Percentiles rank a stretch among this genome's conserved stretches.
Conservation (phyloP, 2,797 vertebrate genomes). For the Oophaga sylvatica region DNA sequence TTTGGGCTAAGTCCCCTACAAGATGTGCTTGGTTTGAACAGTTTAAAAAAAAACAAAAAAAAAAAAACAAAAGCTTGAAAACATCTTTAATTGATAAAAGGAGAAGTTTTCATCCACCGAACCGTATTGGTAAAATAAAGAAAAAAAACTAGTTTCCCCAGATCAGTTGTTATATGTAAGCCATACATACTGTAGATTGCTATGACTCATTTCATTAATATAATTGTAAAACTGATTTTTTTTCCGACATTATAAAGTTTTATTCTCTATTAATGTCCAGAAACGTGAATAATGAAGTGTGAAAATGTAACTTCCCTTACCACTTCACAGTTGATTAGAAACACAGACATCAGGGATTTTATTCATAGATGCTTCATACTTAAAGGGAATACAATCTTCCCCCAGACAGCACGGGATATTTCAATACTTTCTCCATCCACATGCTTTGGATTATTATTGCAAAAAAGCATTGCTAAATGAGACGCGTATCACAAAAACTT, state of each 20-base stretch:
- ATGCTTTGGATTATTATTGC: constrained; percentile 2
- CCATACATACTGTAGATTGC: neutral
- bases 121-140: neutral
- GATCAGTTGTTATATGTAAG: neutral
- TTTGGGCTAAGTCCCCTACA: too few relatives aligned
- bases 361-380: neutral
- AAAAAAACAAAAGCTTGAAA: too few relatives aligned
- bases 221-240: neutral
- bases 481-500: constrained; percentile 36
- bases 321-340: constrained; percentile 5
- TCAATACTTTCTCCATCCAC: constrained; percentile 22
- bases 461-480: constrained; percentile 37
- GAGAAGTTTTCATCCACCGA: neutral
- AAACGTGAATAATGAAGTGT: constrained; percentile 31
- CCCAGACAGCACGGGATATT: neutral
- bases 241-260: neutral
- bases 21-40: too few relatives aligned
- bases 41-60: too few relatives aligned
- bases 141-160: neutral
- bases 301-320: neutral
- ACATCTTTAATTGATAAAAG: too few relatives aligned
- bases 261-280: neutral
- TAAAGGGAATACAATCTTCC: neutral
- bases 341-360: neutral
- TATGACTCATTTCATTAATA: neutral